phyloP scores from a whole-genome alignment of 2,113 vertebrate genomes.

The Charadrius vociferus region DNA sequence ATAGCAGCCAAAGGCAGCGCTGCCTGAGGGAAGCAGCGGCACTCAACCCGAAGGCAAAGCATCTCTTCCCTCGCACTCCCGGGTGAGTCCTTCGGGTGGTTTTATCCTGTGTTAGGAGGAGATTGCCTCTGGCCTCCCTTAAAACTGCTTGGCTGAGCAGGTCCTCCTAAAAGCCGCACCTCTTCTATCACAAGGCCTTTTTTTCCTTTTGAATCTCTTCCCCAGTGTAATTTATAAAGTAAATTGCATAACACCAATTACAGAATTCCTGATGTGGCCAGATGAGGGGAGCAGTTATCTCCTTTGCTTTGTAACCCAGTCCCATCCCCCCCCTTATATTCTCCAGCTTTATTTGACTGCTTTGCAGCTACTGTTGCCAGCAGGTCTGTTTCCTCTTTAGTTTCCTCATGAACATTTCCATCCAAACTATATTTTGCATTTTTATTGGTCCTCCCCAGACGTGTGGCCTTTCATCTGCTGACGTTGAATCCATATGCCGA shows the following conservation, averaged over 20 bases:
- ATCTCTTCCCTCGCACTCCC: neutral
- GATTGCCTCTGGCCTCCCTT: neutral
- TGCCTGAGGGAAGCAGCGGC: neutral
- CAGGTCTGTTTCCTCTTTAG: constrained; percentile 12
- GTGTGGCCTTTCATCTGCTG: constrained; percentile 29
- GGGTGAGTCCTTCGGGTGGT: neutral
- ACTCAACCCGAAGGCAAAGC: neutral
- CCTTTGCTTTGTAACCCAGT: neutral
- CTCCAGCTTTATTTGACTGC: neutral
- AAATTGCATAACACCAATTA: neutral
- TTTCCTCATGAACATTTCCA: constrained; percentile 24
- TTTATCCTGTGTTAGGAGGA: neutral
- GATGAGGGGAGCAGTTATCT: constrained; percentile 1
- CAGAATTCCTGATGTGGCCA: neutral
- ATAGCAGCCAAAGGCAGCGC: neutral
- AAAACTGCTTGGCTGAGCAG: neutral
- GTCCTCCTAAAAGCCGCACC: neutral
- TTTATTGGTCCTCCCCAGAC: constrained; percentile 43
- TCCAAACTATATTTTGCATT: constrained; percentile 35
- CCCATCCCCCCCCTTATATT: neutral
- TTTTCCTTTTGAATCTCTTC: neutral
- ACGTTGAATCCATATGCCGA: neutral
- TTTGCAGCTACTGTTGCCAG: constrained; percentile 15
- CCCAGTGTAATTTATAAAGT: neutral
- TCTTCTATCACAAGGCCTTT: neutral